Base-by-base conservation (phyloP, 2,888 invertebrate species). In the Limnephilus rhombicus region DNA sequence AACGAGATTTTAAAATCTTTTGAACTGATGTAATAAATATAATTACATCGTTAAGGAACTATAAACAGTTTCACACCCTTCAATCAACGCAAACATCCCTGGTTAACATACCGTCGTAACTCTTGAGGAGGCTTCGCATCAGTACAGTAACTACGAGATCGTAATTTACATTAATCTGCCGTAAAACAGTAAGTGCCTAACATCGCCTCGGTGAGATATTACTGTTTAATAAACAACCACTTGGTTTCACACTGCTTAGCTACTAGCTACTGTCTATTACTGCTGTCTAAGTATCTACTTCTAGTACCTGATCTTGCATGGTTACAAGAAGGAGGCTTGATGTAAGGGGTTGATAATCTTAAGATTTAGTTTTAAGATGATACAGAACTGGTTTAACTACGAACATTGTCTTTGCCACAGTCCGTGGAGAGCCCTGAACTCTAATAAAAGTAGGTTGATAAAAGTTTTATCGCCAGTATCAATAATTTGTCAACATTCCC, bases 111-210 rank as follows among this genome's bases (percentile, higher is more conserved):
- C 24, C 2, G 24, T 24, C 68, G 68, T 68, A 68, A 68, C 53
- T 68, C 53, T 5, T 24, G 68, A 68, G 68, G 68, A 68, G 68
- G 68, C 68, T 9, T 68, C 68, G 68, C 68, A 24, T 68, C 68
- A 68, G 24, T 68, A 68, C 53, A 53, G 53, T 53, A 18, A 68
- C 24, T 68, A 68, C 68, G 68, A 68, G 68, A 68, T 68, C 68
- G 68, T 68, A 68, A 24, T 68, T 68, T 68, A 68, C 68, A 68
- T 68, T 68, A 68, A 68, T 68, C 9, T 68, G 68, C n/a, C 68
- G 68, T 68, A 68, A 68, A 68, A 68, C 68, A 68, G 68, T 68
- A n/a, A 68, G 68, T 68, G 68, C 68, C 68, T 68, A 68, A 68
- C 68, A 68, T 68, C 68, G 68, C 68, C 68, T 68, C 2, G 68